A percentile compares a stretch with the other conserved stretches of the same genome.
Conservation (phyloP, 1,140 invertebrate species). For the Bombyx mandarina region DNA sequence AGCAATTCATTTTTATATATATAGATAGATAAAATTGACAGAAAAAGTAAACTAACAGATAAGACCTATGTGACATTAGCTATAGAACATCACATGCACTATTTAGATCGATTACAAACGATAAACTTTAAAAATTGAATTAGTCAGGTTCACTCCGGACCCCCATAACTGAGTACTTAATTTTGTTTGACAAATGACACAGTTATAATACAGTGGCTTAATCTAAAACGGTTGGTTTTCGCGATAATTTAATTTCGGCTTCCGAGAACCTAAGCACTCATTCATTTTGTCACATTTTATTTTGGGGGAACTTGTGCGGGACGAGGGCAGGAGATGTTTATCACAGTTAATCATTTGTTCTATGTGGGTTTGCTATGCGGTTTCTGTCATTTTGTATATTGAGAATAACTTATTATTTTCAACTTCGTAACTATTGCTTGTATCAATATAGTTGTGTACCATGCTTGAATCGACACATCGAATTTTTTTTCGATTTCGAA, state of each 20-base stretch:
- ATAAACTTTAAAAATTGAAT: no score
- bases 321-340: slow-evolving; percentile 39
- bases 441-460: background rate
- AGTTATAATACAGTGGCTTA: no score
- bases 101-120: no score
- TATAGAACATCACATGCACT: no score
- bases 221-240: background rate
- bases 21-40: no score
- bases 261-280: slow-evolving; percentile 12
- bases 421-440: no score
- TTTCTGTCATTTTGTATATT: background rate
- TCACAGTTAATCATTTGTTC: slow-evolving; percentile 53
- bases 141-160: no score
- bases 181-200: no score
- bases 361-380: slow-evolving; percentile 26
- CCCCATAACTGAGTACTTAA: no score
- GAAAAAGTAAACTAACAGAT: no score
- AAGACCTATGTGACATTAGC: no score
- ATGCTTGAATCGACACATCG: background rate
- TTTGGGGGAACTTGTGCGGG: slow-evolving; percentile 42
- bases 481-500: background rate
- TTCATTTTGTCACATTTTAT: slow-evolving; percentile 36
- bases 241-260: slow-evolving; percentile 4
- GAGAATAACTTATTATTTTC: background rate
- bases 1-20: no score